Evolutionary conservation across 2,888 invertebrate genomes (phyloP).

Genomic region (Hyppa rectilinea): DNA sequence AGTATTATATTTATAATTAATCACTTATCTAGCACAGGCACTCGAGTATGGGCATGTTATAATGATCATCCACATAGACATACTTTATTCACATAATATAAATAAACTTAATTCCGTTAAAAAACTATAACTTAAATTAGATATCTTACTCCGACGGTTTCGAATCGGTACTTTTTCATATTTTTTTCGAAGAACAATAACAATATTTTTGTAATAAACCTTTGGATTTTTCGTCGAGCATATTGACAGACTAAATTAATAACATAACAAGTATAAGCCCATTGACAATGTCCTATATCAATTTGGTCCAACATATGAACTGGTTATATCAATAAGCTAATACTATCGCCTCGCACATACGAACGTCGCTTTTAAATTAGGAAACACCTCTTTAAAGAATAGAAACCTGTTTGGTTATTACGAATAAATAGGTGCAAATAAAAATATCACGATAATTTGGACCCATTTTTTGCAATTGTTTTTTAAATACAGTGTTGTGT

Average conservation of each 20-base stretch:
- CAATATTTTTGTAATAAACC: conserved; percentile 57
- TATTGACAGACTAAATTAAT: conserved; percentile 50
- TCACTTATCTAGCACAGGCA: conserved; percentile 75
- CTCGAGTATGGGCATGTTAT: conserved; percentile 74
- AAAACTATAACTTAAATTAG: conserved; percentile 67
- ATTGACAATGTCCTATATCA: conserved; percentile 66
- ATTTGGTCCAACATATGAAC: conserved; percentile 65
- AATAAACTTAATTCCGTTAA: conserved; percentile 74
- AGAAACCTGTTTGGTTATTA: conserved; percentile 28
- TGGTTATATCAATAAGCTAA: conserved; percentile 74
- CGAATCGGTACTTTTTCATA: conserved; percentile 56
- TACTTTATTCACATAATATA: conserved; percentile 74
- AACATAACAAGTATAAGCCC: conserved; percentile 67
- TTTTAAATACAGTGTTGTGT: conserved; percentile 31
- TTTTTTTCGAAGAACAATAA: conserved; percentile 57
- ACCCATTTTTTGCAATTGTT: conserved; percentile 31
- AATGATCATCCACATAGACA: conserved; percentile 62
- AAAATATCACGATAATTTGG: conserved; percentile 51
- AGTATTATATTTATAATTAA: conserved; percentile 60
- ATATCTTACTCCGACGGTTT: conserved; percentile 64
- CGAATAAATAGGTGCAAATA: conserved; percentile 53
- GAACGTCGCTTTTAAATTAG: conserved; percentile 31
- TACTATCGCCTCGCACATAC: conserved; percentile 68
- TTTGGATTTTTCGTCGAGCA: conserved; percentile 65
- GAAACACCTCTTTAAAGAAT: conserved; percentile 20